phyloP scores from a whole-genome alignment of 53 echinoderm and acorn worm species.

The Glandiceps talaboti region DNA sequence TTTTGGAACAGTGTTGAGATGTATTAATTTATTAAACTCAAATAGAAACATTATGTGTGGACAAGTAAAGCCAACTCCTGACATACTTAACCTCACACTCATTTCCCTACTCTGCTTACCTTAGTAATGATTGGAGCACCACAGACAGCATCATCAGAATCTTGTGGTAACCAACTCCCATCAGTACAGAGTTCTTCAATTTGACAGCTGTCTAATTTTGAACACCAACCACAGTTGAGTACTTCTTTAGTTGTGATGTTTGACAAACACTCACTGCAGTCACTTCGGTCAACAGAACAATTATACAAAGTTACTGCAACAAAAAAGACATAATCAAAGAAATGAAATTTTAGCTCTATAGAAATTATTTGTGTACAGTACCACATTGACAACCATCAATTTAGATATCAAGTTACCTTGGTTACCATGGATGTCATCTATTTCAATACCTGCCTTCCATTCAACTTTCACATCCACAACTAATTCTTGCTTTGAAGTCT shows the following conservation, averaged over 20 bases:
- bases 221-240: conserved; percentile 66
- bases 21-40: no score
- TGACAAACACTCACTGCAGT: conserved; percentile 69
- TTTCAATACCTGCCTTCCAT: neutral
- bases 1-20: no score
- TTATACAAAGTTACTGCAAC: conserved; percentile 67
- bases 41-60: no score
- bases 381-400: no score
- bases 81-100: no score
- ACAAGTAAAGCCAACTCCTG: no score
- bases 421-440: conserved; percentile 27
- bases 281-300: conserved; percentile 50
- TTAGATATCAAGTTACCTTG: no score
- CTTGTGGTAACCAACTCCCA: no score
- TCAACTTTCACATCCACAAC: conserved; percentile 13
- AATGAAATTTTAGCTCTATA: neutral
- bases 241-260: conserved; percentile 19
- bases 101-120: conserved; percentile 5
- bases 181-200: neutral
- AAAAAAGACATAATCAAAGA: neutral
- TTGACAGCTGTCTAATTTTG: neutral
- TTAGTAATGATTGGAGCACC: neutral
- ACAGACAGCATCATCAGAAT: neutral
- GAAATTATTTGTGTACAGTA: neutral
- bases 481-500: conserved; percentile 11